Conservation (phyloP, 1,140 invertebrate genomes). For the Diuraphis noxia region DNA sequence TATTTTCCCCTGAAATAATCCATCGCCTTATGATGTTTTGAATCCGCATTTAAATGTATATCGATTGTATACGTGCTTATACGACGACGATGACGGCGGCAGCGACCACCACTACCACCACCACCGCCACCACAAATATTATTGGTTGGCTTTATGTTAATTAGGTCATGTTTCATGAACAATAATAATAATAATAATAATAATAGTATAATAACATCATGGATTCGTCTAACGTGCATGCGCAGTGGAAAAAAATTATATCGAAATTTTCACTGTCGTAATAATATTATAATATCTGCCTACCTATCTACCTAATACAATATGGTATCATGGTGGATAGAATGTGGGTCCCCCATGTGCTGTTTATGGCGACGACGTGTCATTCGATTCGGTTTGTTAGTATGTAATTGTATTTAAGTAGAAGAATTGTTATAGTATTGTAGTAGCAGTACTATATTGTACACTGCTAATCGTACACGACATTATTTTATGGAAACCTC, state of each 20-base stretch:
- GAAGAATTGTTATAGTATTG: too few species aligned
- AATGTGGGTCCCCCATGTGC: neutral
- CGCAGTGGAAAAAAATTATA: neutral
- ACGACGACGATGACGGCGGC: neutral
- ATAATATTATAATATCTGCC: neutral
- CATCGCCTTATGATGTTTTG: neutral
- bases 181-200: conserved; percentile 9
- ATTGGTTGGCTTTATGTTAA: conserved; percentile 21
- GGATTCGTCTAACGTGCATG: conserved; percentile 19
- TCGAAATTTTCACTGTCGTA: neutral
- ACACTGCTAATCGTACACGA: too few species aligned
- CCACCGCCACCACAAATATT: neutral
- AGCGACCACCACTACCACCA: neutral
- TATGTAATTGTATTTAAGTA: too few species aligned
- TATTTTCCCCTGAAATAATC: neutral
- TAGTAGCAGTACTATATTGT: too few species aligned
- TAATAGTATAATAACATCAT: neutral
- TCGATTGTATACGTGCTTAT: conserved; percentile 4
- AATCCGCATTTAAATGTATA: neutral
- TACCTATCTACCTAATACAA: neutral
- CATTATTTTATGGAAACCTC: neutral
- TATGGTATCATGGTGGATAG: neutral
- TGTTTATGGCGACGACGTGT: neutral
- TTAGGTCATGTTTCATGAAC: conserved; percentile 40
- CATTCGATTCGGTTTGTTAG: neutral